phyloP scores from a whole-genome alignment of 2,888 invertebrate species.

The Dorcus hopei region DNA sequence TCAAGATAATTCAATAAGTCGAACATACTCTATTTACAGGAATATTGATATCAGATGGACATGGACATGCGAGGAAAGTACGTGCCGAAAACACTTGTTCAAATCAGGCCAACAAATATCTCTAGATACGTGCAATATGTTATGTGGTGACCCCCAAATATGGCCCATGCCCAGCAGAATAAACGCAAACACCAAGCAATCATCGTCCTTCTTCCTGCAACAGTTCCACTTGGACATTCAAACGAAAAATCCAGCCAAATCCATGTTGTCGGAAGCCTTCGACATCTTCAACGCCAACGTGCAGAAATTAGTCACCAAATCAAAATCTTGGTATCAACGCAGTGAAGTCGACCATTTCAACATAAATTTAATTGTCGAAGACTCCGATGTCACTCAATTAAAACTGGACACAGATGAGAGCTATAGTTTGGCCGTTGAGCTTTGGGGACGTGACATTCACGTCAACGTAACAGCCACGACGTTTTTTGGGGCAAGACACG shows the following conservation, averaged over 20 bases:
- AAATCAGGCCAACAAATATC: slow-evolving; percentile 50
- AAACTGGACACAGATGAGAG: slow-evolving; percentile 68
- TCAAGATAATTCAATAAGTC: too few relatives aligned
- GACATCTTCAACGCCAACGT: slow-evolving; percentile 45
- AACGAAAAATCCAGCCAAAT: slow-evolving; percentile 39
- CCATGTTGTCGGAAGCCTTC: slow-evolving; percentile 52
- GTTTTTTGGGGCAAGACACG: slow-evolving; percentile 74
- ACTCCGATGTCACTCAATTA: slow-evolving; percentile 53
- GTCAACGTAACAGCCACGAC: slow-evolving; percentile 56
- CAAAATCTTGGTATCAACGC: not conserved
- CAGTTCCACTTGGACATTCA: slow-evolving; percentile 39
- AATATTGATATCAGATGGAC: slow-evolving; percentile 53
- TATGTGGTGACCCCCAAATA: slow-evolving; percentile 64
- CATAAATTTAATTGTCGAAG: slow-evolving; percentile 53
- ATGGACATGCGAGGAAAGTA: slow-evolving; percentile 63
- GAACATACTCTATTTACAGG: not conserved
- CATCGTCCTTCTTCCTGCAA: slow-evolving; percentile 56
- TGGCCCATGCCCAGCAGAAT: slow-evolving; percentile 74
- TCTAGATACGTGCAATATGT: slow-evolving; percentile 68
- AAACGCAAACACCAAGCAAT: slow-evolving; percentile 58
- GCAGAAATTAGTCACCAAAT: not conserved
- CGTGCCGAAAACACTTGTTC: slow-evolving; percentile 55
- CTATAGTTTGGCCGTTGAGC: slow-evolving; percentile 58
- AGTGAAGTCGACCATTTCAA: slow-evolving; percentile 16
- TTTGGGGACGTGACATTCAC: slow-evolving; percentile 49